Base-by-base conservation (phyloP, 2,888 invertebrate genomes). In the Eupithecia insigniata region DNA sequence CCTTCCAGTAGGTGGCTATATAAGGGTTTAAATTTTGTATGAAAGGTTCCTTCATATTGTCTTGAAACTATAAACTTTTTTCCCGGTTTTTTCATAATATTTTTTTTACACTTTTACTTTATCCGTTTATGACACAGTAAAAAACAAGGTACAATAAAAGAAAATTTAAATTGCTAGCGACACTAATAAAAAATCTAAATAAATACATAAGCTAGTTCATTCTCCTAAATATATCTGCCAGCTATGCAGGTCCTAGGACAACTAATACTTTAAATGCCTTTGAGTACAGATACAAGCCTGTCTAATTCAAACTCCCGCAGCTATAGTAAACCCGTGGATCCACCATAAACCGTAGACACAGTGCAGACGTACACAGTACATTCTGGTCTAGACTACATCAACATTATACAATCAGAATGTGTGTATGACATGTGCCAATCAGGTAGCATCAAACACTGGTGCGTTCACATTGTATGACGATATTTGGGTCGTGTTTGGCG, bases 391-490 rank as follows among this genome's bases (percentile, higher is more conserved):
- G 34, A 68, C n/a, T 46, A 60, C 65, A 70, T 70, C n/a, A 34
- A 60, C 65, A 70, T 66, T 70, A 58, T 8, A 32, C 34, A 55
- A 65, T 69, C 18, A 18, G 16, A 46, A 30, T 69, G 68, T 75
- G 70, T 73, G 67, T 75, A 80, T 81, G 80, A 81, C 77, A 80
- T 22, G 67, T 70, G 76, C 76, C 79, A 75, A 80, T 80, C 80
- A 76, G 28, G 66, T 26, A 51, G 46, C 64, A 71, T 74, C 67
- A 69, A 67, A 64, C 64, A 64, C 14, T 64, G 22, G 16, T 36
- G 22, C 26, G 71, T 60, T 43, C 46, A 46, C 66, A 66, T 64
- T 64, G 14, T 14, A 26, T 14, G 14, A 64, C 62, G 62, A 62
- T 61, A 61, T 62, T 1, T 18, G 1, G 14, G 55, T 22, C 22